Percentiles rank a stretch among this genome's conserved stretches.
Evolutionary conservation across 23 tunicate species (phyloP).

Genomic region (Ascidia mentula): DNA sequence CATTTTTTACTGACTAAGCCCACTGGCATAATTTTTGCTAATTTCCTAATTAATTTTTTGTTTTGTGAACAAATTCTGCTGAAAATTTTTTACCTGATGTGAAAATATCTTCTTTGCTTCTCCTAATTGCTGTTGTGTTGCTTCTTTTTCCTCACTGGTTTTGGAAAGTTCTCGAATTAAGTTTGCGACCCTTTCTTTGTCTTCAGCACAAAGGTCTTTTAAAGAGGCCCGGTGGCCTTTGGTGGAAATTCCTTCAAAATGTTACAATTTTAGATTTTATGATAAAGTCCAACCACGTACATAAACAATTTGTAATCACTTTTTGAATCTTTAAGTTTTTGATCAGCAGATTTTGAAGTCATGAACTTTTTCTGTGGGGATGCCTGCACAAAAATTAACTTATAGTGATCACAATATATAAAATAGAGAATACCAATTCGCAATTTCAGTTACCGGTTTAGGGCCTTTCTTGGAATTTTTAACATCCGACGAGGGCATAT

Average conservation of each 20-base stretch:
- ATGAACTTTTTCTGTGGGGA: no score
- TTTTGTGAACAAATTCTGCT: neutral
- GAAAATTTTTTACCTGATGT: slow-evolving; percentile 11
- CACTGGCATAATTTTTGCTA: neutral
- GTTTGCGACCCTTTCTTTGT: slow-evolving; percentile 67
- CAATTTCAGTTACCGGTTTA: no score
- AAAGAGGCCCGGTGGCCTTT: slow-evolving; percentile 15
- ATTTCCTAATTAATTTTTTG: neutral
- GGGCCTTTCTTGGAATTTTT: no score
- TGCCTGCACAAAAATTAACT: no score
- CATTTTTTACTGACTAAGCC: neutral
- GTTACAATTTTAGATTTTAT: no score
- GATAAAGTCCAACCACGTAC: no score
- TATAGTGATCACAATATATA: no score
- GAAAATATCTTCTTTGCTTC: slow-evolving; percentile 53
- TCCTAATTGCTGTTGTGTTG: slow-evolving; percentile 25
- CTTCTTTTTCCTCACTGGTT: slow-evolving; percentile 69
- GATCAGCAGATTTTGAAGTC: no score
- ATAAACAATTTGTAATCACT: no score
- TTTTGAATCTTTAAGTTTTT: no score
- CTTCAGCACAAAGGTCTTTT: slow-evolving; percentile 65
- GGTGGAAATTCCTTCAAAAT: neutral
- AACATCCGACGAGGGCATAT: no score
- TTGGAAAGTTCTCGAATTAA: slow-evolving; percentile 65
- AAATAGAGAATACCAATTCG: no score